phyloP scores from a whole-genome alignment of 2,113 vertebrate genomes.

The Myotis brandtii region DNA sequence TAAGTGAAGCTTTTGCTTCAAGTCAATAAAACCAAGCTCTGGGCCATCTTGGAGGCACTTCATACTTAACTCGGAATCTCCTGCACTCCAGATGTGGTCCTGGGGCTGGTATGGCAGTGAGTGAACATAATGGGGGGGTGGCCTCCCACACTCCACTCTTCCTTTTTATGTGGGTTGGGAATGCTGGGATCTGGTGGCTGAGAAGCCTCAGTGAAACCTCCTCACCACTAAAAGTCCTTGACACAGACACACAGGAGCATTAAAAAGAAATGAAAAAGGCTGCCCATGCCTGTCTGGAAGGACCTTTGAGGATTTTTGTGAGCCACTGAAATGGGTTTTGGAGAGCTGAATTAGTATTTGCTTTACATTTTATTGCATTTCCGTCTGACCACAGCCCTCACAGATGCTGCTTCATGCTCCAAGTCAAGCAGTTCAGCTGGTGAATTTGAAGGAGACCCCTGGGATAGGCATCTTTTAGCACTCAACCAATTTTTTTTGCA shows the following conservation, averaged over 20 bases:
- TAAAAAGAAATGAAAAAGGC: not conserved
- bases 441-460: conserved; percentile 34
- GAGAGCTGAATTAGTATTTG: conserved; percentile 22
- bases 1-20: not conserved
- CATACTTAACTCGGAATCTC: not conserved
- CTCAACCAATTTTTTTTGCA: not conserved
- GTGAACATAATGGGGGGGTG: not conserved
- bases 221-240: not conserved
- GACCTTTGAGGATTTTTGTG: not conserved
- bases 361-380: conserved; percentile 53
- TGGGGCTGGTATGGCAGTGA: not conserved
- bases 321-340: not conserved
- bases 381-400: not conserved
- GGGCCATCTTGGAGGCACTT: too few relatives aligned
- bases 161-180: not conserved
- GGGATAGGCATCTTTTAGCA: conserved; percentile 57
- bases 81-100: not conserved
- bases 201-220: not conserved
- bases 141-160: not conserved
- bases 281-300: not conserved
- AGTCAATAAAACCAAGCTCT: not conserved
- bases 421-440: not conserved
- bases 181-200: not conserved
- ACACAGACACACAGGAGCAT: not conserved
- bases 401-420: conserved; percentile 25